Evolutionary conservation across 2,888 invertebrate genomes (phyloP), one percentile per base, ranked within the genome.

Genomic region (Chironomus riparius): DNA sequence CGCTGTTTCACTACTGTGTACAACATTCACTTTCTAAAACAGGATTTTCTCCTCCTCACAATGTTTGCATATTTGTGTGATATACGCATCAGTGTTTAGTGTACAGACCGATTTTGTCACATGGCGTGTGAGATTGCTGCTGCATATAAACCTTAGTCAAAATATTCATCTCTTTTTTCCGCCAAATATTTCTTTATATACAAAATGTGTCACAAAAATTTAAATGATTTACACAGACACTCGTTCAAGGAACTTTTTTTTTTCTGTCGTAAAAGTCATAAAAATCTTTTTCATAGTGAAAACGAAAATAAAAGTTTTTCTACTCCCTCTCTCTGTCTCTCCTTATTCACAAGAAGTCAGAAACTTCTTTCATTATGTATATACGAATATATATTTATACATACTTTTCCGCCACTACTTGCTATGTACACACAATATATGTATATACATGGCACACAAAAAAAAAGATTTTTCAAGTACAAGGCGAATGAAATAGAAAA

Each of bases 401-500:
- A 56, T 56, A 56, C n/a, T 56, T 62, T 62, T 65, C 18, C 24
- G 48, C 70, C 13, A 48, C 70, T 47, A 21, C 70, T 47, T 47
- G 48, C 15, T 47, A 50, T 61, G 47, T 68, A 74, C 24, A 50
- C 24, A 38, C 65, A 65, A 65, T 65, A n/a, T n/a, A 65, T 65
- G 65, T 65, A 65, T 56, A 24, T 62, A n/a, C n/a, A 38, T 47
- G 62, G 74, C 62, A 47, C n/a, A 65, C 5, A 48, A 74, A 38
- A 68, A 74, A 22, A 74, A 24, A 74, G 68, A 74, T 71, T 71
- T 71, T 74, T 74, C 74, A 74, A 74, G 74, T 74, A 74, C 74
- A 74, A 74, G 74, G 74, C 74, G 74, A 74, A 74, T 74, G 74
- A 74, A 74, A 74, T 38, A 74, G 74, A 74, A 74, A 74, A 74